These are phyloP conservation scores for Pampusana beccarii DNA, from an alignment of 2,113 vertebrate genomes.

Conservation along the genomic window DNA sequence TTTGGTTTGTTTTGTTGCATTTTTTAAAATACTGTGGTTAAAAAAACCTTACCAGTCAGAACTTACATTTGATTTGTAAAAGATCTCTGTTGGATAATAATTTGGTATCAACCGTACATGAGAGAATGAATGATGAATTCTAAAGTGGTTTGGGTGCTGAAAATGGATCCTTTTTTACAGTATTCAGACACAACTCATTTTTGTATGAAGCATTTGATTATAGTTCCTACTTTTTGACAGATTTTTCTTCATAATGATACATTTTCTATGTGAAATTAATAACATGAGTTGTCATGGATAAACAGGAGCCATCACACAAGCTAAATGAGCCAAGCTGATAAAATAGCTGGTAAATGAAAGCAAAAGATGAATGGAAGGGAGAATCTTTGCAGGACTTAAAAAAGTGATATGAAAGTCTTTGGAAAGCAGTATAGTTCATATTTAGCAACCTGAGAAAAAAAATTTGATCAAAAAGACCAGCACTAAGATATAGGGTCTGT, in stretches of 20 bases:
- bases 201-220: background rate
- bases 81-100: conserved; percentile 13
- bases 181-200: conserved; percentile 37
- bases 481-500: background rate
- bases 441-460: background rate
- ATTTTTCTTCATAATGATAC: background rate
- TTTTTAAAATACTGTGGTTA: background rate
- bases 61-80: conserved; percentile 33
- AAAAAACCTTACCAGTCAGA: background rate
- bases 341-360: background rate
- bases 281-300: conserved; percentile 5
- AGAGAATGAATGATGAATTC: conserved; percentile 20
- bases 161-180: background rate
- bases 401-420: background rate
- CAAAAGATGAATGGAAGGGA: background rate
- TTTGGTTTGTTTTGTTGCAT: background rate
- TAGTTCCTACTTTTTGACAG: background rate
- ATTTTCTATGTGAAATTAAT: conserved; percentile 20
- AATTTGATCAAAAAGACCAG: background rate
- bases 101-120: background rate
- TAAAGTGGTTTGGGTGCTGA: background rate
- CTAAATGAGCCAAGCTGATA: background rate
- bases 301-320: background rate
- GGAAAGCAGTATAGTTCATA: background rate
- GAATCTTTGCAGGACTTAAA: background rate